Evolutionary conservation across 2,797 vertebrate genomes (phyloP), one percentile per base, ranked within the genome.

Genomic region (Syngnathus acus): DNA sequence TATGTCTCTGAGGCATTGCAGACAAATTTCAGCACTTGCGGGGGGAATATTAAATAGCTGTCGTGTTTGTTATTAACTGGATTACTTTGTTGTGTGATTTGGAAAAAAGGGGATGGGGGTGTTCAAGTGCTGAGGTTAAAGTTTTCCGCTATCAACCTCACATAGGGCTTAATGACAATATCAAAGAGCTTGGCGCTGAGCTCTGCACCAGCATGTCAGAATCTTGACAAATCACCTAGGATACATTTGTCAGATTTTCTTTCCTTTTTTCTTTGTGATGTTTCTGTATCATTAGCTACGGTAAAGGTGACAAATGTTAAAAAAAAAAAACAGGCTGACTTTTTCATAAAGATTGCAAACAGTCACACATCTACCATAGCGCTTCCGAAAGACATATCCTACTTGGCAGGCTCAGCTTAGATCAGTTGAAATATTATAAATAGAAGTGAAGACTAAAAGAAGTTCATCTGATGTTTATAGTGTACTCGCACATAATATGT

Each of bases 1-100:
- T 77, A 68, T 82, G 83, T 87, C 89, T 89, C 78, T 45, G 60
- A 77, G 77, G 88, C 74, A 75, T 85, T 78, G 68, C 62, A 71
- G 79, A 78, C 68, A 64, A 72, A 72, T 77, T 82, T 73, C 69
- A 81, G 48, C 13, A 77, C 76, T 84, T 72, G 68, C 81, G 73
- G 79, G 78, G 32, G 38, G 75, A 84, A 83, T 86, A 86, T 84
- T 82, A 82, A 82, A 72, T 73, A 78, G 81, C 71, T 50, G 68
- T 64, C 75, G 82, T 71, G 82, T 83, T 84, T 88, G 78, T 87
- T 87, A 83, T 82, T 87, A 82, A 80, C 72, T 69, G 75, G 69
- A 71, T 80, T 81, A 79, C 76, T 80, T 77, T 68, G 53, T 72
- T 65, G 67, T 54, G 19, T 78, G 78, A 81, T 80, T 32, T 32